Evolutionary conservation across 2,888 invertebrate genomes (phyloP), one percentile per base, ranked within the genome.

Genomic region (Dasypolia templi): DNA sequence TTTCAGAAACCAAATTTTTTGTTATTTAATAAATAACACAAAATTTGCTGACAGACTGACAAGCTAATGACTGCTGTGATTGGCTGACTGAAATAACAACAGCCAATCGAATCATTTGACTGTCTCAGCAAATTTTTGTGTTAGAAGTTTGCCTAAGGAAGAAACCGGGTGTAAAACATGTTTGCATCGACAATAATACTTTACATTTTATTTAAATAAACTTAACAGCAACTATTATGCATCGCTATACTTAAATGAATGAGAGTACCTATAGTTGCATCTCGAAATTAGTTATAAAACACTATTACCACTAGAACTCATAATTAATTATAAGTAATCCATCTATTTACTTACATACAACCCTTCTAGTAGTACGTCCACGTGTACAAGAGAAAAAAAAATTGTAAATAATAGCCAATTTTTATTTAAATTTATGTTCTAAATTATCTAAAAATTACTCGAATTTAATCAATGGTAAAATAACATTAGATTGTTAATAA

Each of bases 111-210:
- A 61, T 42, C 5, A 22, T 46, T 59, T 59, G 44, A 51, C 44
- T 75, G 44, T n/a, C 6, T 35, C 1, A 26, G 14, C 7, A 22
- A 46, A 6, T 7, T 19, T 32, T 59, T 53, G 29, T 44, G 29
- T 44, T 56, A n/a, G 3, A 49, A 32, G 9, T 42, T 29, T 32
- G 3, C n/a, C 44, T 7, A 35, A 17, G 19, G 17, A 46, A 39
- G 26, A 46, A 75, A 42, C 59, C 39, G 26, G 55, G 17, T 42
- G 19, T 71, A 58, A 79, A 14, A 61, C n/a, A 63, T 32, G 26
- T 68, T 66, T 59, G 39, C 35, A 62, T 58, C n/a, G 19, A 77
- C 42, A 67, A 64, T 83, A 85, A 85, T 85, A 85, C 85, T 83
- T 83, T 39, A 72, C 63, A 74, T 63, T 63, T 51, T 64, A 71